Percentiles rank a stretch among this genome's conserved stretches.
These are phyloP conservation scores for Malurus leucopterus DNA, from an alignment of 2,797 vertebrate species.

Conservation along the genomic window DNA sequence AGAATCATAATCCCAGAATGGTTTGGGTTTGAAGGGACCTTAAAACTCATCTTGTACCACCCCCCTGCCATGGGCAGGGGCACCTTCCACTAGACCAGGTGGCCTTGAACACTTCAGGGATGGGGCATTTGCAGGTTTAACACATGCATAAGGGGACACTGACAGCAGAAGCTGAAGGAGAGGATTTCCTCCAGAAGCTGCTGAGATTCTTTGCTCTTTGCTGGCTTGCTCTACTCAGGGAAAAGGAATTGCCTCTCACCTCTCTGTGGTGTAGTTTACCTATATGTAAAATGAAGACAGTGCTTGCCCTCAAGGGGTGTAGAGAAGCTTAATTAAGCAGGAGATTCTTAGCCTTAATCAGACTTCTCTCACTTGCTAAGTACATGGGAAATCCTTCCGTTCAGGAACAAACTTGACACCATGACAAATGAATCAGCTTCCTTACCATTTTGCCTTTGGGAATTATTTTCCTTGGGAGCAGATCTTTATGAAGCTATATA, in stretches of 20 bases:
- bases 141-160: fast-evolving
- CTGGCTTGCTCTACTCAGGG: not conserved
- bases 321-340: conserved; percentile 38
- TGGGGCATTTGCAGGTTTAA: not conserved
- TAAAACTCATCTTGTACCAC: not conserved
- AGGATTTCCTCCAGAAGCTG: not conserved
- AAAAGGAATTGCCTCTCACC: not conserved
- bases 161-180: not conserved
- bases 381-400: conserved; percentile 15
- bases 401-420: conserved; percentile 36
- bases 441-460: not conserved
- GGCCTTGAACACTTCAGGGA: not conserved
- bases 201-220: not conserved
- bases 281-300: conserved; percentile 26
- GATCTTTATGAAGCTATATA: not conserved
- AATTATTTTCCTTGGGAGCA: conserved; percentile 13
- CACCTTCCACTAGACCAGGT: not conserved
- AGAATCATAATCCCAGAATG: fast-evolving
- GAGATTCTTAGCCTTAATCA: conserved; percentile 35
- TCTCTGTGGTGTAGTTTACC: not conserved
- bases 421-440: conserved; percentile 1
- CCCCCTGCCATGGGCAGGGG: not conserved
- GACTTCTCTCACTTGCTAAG: conserved; percentile 25
- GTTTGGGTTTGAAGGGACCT: not conserved
- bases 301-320: not conserved